Percentiles rank a stretch among this genome's conserved stretches.
These are phyloP conservation scores for Epizoanthus illoricatus DNA, from an alignment of 92 coral and sea anemone species.

Conservation along the genomic window DNA sequence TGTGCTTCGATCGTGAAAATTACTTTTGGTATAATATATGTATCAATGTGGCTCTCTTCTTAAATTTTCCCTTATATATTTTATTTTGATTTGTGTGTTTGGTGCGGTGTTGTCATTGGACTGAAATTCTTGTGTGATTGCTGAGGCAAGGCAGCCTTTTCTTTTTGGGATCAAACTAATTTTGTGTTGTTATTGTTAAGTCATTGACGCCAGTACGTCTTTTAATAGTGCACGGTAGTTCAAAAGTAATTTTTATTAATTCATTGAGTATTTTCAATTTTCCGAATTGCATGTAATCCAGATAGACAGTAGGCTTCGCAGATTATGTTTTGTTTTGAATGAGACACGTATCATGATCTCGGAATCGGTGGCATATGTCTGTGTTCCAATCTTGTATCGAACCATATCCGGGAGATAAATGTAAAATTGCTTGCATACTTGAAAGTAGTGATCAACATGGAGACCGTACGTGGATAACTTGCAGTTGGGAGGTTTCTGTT, in stretches of 20 bases:
- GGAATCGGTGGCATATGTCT: neutral
- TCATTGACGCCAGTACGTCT: neutral
- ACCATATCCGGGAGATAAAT: no score
- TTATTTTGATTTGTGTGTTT: neutral
- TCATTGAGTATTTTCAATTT: neutral
- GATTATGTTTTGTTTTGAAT: no score
- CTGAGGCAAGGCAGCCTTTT: neutral
- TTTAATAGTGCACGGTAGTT: neutral
- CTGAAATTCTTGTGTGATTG: neutral
- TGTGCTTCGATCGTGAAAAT: slow-evolving; percentile 3
- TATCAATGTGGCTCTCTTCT: neutral
- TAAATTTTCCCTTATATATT: neutral
- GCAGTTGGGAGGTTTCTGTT: neutral
- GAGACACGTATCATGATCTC: no score
- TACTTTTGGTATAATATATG: neutral
- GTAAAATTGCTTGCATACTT: neutral
- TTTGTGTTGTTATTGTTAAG: neutral
- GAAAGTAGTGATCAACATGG: no score
- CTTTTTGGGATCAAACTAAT: neutral
- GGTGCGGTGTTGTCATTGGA: neutral
- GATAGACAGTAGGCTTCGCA: no score
- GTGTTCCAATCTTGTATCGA: neutral
- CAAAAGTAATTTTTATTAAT: neutral
- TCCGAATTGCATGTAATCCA: no score
- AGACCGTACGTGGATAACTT: neutral